phyloP scores from a whole-genome alignment of 1,140 invertebrate genomes.

The Stenopsyche tienmushanensis region DNA sequence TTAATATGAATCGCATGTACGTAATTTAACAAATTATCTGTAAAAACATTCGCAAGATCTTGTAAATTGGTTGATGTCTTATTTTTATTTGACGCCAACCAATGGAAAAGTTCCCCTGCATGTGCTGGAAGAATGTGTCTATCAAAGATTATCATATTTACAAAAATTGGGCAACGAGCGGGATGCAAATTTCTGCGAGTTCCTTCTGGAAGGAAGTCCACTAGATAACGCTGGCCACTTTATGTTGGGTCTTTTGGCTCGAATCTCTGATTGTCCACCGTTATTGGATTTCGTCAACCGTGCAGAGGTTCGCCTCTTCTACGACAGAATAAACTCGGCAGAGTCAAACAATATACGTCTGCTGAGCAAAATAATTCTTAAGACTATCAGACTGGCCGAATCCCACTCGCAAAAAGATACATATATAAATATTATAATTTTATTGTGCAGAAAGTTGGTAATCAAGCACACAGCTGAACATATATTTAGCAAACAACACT shows the following conservation, averaged over 20 bases:
- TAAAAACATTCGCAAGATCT: no score
- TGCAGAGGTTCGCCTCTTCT: conserved; percentile 46
- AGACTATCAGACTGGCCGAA: conserved; percentile 43
- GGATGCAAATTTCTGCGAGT: conserved; percentile 45
- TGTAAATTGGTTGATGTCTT: conserved; percentile 31
- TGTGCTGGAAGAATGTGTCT: conserved; percentile 36
- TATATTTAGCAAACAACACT: conserved; percentile 43
- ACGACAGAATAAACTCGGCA: conserved; percentile 44
- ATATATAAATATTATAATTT: conserved; percentile 42
- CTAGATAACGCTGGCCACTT: conserved; percentile 62
- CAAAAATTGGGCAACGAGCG: conserved; percentile 9
- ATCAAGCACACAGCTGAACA: conserved; percentile 48
- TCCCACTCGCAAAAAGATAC: conserved; percentile 34
- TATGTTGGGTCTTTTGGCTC: conserved; percentile 53
- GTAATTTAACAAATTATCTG: no score
- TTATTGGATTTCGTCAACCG: conserved; percentile 45
- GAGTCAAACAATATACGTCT: conserved; percentile 46
- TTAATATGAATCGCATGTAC: no score
- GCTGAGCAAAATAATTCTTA: conserved; percentile 49
- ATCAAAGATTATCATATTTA: conserved; percentile 30
- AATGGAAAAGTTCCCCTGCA: conserved; percentile 34
- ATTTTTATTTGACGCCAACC: conserved; percentile 34
- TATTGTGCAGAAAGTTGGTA: conserved; percentile 45
- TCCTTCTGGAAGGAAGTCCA: conserved; percentile 58
- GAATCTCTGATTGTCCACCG: conserved; percentile 42